Conservation (phyloP, 2,797 vertebrate genomes). For the Mormyrus proboscirostris region DNA sequence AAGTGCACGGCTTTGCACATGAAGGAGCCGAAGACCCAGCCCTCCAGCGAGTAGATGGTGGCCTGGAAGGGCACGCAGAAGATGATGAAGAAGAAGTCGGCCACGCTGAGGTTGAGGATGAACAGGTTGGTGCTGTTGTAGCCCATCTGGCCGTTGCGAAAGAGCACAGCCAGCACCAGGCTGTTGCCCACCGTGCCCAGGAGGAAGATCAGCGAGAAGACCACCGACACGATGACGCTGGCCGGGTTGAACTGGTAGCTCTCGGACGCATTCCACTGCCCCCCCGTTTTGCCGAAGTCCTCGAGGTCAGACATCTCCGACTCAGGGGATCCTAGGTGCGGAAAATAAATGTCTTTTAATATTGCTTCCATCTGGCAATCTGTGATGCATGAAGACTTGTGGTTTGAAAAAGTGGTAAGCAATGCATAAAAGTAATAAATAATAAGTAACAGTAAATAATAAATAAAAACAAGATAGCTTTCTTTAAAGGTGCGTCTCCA, state of each 20-base stretch:
- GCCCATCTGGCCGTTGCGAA: conserved; percentile 70
- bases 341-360: conserved; percentile 6
- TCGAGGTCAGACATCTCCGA: conserved; percentile 69
- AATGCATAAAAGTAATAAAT: neutral
- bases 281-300: conserved; percentile 59
- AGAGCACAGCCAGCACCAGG: conserved; percentile 75
- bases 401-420: neutral
- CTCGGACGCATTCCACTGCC: conserved; percentile 63
- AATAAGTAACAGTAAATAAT: neutral
- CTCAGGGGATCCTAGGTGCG: neutral
- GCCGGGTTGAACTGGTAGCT: conserved; percentile 71
- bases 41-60: conserved; percentile 82
- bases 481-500: neutral
- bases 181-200: conserved; percentile 79
- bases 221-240: conserved; percentile 74
- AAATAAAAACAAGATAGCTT: neutral
- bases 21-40: conserved; percentile 83
- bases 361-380: neutral
- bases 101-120: conserved; percentile 83
- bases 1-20: conserved; percentile 86
- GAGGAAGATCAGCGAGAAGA: conserved; percentile 83
- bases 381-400: neutral
- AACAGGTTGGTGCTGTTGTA: conserved; percentile 84
- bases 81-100: conserved; percentile 86
- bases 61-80: conserved; percentile 89